Evolutionary conservation across 2,888 invertebrate species (phyloP).

Genomic region (Lasioglossum morio): DNA sequence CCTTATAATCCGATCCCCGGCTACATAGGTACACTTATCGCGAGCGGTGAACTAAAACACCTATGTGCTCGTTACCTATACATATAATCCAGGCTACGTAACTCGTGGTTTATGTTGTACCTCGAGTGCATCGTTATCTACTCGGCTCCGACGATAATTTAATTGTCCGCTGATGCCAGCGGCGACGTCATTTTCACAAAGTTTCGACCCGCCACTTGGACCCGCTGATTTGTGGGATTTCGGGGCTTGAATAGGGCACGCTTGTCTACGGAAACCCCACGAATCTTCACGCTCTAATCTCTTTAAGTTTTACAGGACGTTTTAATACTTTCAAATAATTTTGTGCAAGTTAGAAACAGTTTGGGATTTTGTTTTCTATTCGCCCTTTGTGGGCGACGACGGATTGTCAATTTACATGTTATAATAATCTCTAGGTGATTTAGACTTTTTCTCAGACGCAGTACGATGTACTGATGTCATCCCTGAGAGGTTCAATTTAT

Average conservation of each 20-base stretch:
- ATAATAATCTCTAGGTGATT: too few species aligned
- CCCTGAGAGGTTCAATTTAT: too few species aligned
- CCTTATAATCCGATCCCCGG: slow-evolving; percentile 33
- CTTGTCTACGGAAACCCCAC: background rate
- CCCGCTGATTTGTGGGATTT: slow-evolving; percentile 52
- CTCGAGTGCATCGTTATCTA: slow-evolving; percentile 74
- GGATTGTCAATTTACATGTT: too few species aligned
- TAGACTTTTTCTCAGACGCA: too few species aligned
- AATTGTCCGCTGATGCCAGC: slow-evolving; percentile 66
- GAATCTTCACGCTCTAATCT: background rate
- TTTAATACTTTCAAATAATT: background rate
- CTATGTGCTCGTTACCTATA: slow-evolving; percentile 62
- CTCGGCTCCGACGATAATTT: slow-evolving; percentile 72
- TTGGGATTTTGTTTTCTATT: too few species aligned
- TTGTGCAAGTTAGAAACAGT: too few species aligned
- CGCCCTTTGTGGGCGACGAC: too few species aligned
- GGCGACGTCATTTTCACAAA: slow-evolving; percentile 67
- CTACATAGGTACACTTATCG: slow-evolving; percentile 45
- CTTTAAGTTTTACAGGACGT: background rate
- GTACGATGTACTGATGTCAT: too few species aligned
- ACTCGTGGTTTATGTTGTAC: slow-evolving; percentile 70
- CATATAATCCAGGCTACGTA: slow-evolving; percentile 66
- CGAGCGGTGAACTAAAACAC: slow-evolving; percentile 38
- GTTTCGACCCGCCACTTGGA: slow-evolving; percentile 57
- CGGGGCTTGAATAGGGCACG: background rate